Evolutionary conservation across 2,888 invertebrate genomes (phyloP), one percentile per base, ranked within the genome.

Genomic region (Drosophila planitibia): DNA sequence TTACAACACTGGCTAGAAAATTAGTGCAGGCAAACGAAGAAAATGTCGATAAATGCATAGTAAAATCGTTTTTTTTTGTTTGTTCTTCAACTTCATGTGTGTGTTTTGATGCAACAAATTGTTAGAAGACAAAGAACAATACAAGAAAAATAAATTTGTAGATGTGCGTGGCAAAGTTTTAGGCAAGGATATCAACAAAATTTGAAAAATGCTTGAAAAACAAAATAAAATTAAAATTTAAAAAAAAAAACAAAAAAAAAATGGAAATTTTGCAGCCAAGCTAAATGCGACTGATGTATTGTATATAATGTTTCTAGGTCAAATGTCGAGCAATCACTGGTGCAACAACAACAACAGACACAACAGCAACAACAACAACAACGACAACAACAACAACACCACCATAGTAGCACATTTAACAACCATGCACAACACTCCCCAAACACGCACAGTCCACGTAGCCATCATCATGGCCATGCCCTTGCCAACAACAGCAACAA

Each of bases 241-340:
- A 54, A 60, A 52, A 25, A 28, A 28, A 28, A 28, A 28, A 28
- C 0, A 64, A 25, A 70, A 32, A 49, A 65, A 78, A 76, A 75
- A 58, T 74, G 75, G 76, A 79, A 72, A 78, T 81, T 81, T 70
- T 79, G 79, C 76, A 82, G 74, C 74, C 81, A 83, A 75, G 79
- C 68, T 76, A 73, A 77, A 83, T 69, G 73, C 83, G 78, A 82
- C 85, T 91, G 79, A 91, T 90, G 91, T 92, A 91, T 92, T 92
- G 91, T 93, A 92, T 93, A 93, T 93, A 93, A 93, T 93, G 93
- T 93, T 93, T 93, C 93, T 93, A 93, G 93, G 93, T 93, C 93
- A 89, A 93, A 93, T 93, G 90, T 93, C 92, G 92, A 93, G 91
- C 93, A 91, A 91, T 90, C 92, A 90, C 85, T 92, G 92, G 92